Base-by-base conservation (phyloP, 1,140 invertebrate species). In the Papilio dardanus region DNA sequence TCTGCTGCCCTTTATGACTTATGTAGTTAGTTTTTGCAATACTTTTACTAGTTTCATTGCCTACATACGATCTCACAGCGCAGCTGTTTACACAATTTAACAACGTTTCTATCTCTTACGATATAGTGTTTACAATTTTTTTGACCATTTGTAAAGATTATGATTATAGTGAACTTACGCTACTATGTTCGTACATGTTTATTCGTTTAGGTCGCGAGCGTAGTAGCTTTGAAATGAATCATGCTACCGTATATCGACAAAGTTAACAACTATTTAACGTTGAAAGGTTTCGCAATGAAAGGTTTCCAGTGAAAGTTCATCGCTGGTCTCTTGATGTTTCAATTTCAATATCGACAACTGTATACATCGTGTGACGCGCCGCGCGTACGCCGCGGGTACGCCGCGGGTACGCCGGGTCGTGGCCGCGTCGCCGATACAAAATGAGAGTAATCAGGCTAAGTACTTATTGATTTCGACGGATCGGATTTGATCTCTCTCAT, bases 391-490 rank as follows among this genome's bases (percentile, higher is more conserved):
- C 35, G 35, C 35, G 35, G 35, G 35, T 12, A 37, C 35, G 12
- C 35, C 8, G 35, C 7, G 35, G 35, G 5, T 5, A n/a, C 6
- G 16, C 42, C 42, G 42, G 16, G 42, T 4, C 16, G n/a, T 19
- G 40, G 24, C 28, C 42, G 37, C 40, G 31, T n/a, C 40, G 30
- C 42, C 19, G 42, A 28, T 30, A 50, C 40, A 16, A 71, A 71
- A 46, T 71, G 24, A 71, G 40, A 50, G 69, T 71, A 71, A 71
- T 71, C 69, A 71, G 42, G 21, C 21, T 71, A 71, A 71, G 69
- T 71, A 50, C 37, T 71, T 71, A 71, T 71, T 50, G 69, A 71
- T 71, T 71, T 35, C 21, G 19, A 40, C 31, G 67, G 31, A 37
- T 16, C 35, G 67, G 35, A 35, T 30, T 30, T 50, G 69, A 71